Evolutionary conservation across 2,888 invertebrate species (phyloP).

Genomic region (Heliconius aoede): DNA sequence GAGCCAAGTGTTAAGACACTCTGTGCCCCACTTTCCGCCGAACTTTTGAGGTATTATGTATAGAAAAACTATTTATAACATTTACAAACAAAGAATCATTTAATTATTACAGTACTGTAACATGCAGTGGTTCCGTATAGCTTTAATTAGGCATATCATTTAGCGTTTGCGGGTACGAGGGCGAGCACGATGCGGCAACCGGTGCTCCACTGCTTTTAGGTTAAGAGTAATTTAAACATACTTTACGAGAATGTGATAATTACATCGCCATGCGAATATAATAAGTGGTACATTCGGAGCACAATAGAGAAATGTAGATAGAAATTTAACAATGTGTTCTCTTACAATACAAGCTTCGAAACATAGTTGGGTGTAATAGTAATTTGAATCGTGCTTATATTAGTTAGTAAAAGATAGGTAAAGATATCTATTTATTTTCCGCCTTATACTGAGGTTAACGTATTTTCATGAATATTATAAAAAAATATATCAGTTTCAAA

Average conservation of each 20-base stretch:
- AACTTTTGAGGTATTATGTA: no score
- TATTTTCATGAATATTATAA: no score
- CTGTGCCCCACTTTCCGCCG: no score
- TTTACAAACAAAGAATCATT: conserved; percentile 2
- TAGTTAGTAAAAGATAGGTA: background rate
- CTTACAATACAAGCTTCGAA: background rate
- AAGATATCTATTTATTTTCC: background rate
- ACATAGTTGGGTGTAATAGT: background rate
- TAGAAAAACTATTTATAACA: background rate
- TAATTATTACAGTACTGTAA: conserved; percentile 22
- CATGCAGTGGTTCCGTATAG: conserved; percentile 27
- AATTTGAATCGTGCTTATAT: no score
- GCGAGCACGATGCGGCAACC: conserved; percentile 38
- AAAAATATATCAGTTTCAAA: no score
- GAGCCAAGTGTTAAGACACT: no score
- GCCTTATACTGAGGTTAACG: no score
- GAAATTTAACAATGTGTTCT: conserved; percentile 23
- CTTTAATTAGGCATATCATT: conserved; percentile 39
- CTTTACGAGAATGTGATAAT: conserved; percentile 44
- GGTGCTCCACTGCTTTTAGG: conserved; percentile 40
- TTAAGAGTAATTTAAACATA: conserved; percentile 46
- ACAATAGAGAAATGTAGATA: conserved; percentile 28
- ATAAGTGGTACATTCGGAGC: conserved; percentile 23
- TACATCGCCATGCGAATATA: conserved; percentile 39
- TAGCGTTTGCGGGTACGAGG: conserved; percentile 37